These are phyloP conservation scores for Caenorhabditis sp. DNA, from an alignment of 2,888 invertebrate genomes.

Conservation along the genomic window DNA sequence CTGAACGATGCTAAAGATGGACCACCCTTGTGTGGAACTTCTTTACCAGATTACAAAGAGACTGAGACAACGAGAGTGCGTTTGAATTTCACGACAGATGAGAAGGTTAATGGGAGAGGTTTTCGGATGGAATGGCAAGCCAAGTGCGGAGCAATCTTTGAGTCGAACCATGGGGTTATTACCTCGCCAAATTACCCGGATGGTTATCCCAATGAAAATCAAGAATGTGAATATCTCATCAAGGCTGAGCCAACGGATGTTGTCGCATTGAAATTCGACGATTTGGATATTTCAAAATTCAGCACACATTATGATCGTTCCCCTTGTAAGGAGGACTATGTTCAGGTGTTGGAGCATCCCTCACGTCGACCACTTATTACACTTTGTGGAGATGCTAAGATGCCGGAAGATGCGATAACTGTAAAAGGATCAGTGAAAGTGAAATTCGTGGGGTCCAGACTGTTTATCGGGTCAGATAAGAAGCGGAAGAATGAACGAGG, in stretches of 20 bases:
- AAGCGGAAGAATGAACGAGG: conserved; percentile 45
- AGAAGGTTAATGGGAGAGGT: conserved; percentile 53
- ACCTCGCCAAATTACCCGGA: conserved; percentile 66
- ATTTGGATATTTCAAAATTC: conserved; percentile 25
- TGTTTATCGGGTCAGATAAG: conserved; percentile 1
- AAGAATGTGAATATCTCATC: conserved; percentile 61
- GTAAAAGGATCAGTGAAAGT: conserved; percentile 63
- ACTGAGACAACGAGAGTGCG: conserved; percentile 59
- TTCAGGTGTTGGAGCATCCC: conserved; percentile 58
- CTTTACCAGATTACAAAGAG: neutral
- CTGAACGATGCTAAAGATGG: conserved; percentile 63
- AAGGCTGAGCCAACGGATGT: conserved; percentile 5
- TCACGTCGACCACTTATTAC: conserved; percentile 37
- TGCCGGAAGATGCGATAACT: conserved; percentile 42
- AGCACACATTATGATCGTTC: conserved; percentile 3
- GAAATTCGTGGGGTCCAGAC: conserved; percentile 51
- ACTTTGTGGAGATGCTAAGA: conserved; percentile 48
- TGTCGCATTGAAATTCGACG: conserved; percentile 31
- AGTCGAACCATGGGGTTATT: conserved; percentile 63
- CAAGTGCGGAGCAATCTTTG: conserved; percentile 58
- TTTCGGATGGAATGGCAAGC: conserved; percentile 64
- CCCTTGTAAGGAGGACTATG: conserved; percentile 59
- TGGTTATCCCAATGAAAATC: conserved; percentile 64
- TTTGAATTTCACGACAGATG: conserved; percentile 65
- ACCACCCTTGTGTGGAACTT: neutral